Evolutionary conservation across 2,113 vertebrate species (phyloP), one percentile per base, ranked within the genome.

Genomic region (Takifugu bimaculatus): DNA sequence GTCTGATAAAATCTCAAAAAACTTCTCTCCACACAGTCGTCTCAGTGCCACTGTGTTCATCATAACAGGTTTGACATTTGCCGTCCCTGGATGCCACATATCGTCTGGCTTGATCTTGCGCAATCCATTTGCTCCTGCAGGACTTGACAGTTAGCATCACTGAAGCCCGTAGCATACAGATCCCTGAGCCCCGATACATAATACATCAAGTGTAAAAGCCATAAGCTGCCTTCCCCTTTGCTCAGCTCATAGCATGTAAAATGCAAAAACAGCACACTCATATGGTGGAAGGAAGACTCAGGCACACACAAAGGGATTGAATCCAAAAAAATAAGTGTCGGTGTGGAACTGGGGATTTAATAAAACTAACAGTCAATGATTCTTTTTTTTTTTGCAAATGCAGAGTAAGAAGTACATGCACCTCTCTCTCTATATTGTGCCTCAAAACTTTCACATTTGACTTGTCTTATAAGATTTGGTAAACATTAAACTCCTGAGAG

Each of bases 121-220:
- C 63, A 51, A 83, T 76, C 70, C 59, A 69, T 74, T 78, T 74
- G 52, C 74, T 66, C 50, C 72, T 54, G 47, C 47, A 48, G 50
- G 39, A 20, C 49, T 56, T 79, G 78, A 79, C 68, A 75, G 77
- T 78, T 65, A 79, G 76, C 79, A 11, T 54, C 9, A 39, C 43
- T 35, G 57, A 3, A 75, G 55, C 65, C 67, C 6, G 45, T 6
- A 10, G 74, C 65, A 15, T 15, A 27, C 66, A 69, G 57, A 82
- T 80, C 66, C 68, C 57, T 32, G 57, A 64, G 45, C 59, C 13
- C 35, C 29, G 32, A 72, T 78, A 54, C 67, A 80, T 80, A 82
- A 80, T 77, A 80, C 75, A 80, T 80, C 77, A 82, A 78, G 77
- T 29, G 48, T 13, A 35, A 43, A 49, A 72, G 61, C 74, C 70